Evolutionary conservation across 2,888 invertebrate genomes (phyloP).

Genomic region (Spodoptera picta): DNA sequence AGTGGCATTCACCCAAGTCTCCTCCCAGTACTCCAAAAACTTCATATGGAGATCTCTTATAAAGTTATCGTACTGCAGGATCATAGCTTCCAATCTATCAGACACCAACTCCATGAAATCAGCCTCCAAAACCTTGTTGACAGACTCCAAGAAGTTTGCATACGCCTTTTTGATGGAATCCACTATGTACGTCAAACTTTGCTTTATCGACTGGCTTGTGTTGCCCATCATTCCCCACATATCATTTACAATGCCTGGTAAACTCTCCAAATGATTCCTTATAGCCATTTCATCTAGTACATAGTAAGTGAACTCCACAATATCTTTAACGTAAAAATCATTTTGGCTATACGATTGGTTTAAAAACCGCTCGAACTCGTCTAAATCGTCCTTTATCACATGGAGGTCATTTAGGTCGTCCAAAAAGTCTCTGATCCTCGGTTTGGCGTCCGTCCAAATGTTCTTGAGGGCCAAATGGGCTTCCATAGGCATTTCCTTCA

Average conservation of each 20-base stretch:
- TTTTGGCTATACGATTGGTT: constrained; percentile 94
- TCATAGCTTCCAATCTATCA: constrained; percentile 90
- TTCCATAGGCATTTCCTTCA: constrained; percentile 90
- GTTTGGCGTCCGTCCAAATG: constrained; percentile 93
- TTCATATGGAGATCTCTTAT: constrained; percentile 93
- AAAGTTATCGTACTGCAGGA: constrained; percentile 93
- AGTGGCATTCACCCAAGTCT: constrained; percentile 92
- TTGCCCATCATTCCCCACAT: constrained; percentile 96
- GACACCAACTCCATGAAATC: constrained; percentile 93
- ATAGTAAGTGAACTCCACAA: constrained; percentile 91
- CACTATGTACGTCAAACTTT: constrained; percentile 92
- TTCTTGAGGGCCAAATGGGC: constrained; percentile 90
- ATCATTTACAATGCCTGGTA: constrained; percentile 94
- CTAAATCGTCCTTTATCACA: constrained; percentile 92
- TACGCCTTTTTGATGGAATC: constrained; percentile 92
- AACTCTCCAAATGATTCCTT: constrained; percentile 92
- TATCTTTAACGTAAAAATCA: constrained; percentile 95
- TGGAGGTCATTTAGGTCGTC: constrained; percentile 92
- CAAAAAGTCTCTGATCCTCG: constrained; percentile 91
- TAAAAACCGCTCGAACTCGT: constrained; percentile 91
- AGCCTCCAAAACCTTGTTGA: constrained; percentile 91
- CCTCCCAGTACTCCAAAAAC: constrained; percentile 90
- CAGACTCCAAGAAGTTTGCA: constrained; percentile 91
- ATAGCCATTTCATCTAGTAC: constrained; percentile 94
- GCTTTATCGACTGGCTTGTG: constrained; percentile 93